Percentiles rank a stretch among this genome's conserved stretches.
Conservation (phyloP, 2,888 invertebrate species). For the Apamea sordens region DNA sequence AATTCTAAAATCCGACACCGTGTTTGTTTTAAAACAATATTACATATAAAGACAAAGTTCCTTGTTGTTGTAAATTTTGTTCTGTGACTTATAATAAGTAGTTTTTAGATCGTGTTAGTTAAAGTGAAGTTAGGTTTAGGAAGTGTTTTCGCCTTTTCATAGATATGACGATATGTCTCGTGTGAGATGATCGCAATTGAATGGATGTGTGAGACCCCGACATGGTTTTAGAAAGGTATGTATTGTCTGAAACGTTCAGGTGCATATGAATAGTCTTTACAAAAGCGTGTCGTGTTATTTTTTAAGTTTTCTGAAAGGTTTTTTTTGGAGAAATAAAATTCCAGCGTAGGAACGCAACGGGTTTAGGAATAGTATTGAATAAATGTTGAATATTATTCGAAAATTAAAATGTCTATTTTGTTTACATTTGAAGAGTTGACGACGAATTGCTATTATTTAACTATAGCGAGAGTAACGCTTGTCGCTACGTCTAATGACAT, state of each 20-base stretch:
- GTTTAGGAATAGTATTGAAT: neutral
- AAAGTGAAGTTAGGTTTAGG: slow-evolving; percentile 61
- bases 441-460: neutral
- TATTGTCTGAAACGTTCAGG: slow-evolving; percentile 43
- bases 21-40: slow-evolving; percentile 69
- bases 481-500: neutral
- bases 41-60: slow-evolving; percentile 63
- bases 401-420: neutral
- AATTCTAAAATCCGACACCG: slow-evolving; percentile 54
- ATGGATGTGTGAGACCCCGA: slow-evolving; percentile 65
- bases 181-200: slow-evolving; percentile 60
- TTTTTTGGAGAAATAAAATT: neutral
- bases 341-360: neutral
- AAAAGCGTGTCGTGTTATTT: neutral
- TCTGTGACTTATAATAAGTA: slow-evolving; percentile 50
- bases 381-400: neutral
- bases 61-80: slow-evolving; percentile 46
- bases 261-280: slow-evolving; percentile 22
- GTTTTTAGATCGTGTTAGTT: slow-evolving; percentile 48
- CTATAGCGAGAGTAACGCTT: neutral
- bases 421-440: neutral
- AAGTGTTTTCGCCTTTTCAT: slow-evolving; percentile 57
- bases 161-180: slow-evolving; percentile 58
- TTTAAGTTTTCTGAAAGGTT: neutral
- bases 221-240: slow-evolving; percentile 68